phyloP scores from a whole-genome alignment of 2,797 vertebrate species.

The Cottoperca gobio region DNA sequence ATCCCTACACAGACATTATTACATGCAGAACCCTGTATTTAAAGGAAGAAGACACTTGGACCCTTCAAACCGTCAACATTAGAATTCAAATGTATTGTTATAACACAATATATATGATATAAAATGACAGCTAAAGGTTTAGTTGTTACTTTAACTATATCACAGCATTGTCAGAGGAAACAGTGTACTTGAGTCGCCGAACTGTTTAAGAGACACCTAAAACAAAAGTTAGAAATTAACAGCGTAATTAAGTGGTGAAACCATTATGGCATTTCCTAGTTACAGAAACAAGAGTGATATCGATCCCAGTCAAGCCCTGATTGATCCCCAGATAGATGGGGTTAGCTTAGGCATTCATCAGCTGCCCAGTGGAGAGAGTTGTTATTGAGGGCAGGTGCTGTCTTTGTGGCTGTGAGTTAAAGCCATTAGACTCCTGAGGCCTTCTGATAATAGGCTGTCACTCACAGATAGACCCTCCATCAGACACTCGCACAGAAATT shows the following conservation, averaged over 20 bases:
- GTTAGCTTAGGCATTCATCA: constrained; percentile 86
- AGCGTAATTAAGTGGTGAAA: constrained; percentile 86
- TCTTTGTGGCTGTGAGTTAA: constrained; percentile 82
- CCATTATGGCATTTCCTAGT: constrained; percentile 85
- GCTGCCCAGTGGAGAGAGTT: constrained; percentile 75
- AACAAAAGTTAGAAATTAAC: constrained; percentile 86
- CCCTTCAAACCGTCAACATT: constrained; percentile 10
- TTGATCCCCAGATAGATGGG: constrained; percentile 87
- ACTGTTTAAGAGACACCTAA: constrained; percentile 71
- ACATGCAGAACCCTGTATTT: constrained; percentile 33
- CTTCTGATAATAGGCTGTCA: constrained; percentile 86
- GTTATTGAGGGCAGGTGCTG: constrained; percentile 86
- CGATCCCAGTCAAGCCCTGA: constrained; percentile 82
- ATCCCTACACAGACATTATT: constrained; percentile 28
- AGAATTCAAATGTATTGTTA: constrained; percentile 15
- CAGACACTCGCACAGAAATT: constrained; percentile 74
- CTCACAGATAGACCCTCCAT: constrained; percentile 73
- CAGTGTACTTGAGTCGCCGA: constrained; percentile 57
- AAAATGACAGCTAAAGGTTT: constrained; percentile 22
- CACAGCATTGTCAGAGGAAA: constrained; percentile 29
- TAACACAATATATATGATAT: neutral
- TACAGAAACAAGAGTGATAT: constrained; percentile 87
- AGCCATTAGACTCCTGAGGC: constrained; percentile 85
- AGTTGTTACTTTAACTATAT: constrained; percentile 22
- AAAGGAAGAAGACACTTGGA: constrained; percentile 32